Evolutionary conservation across 1,140 invertebrate species (phyloP).

Genomic region (Globodera rostochiensis): DNA sequence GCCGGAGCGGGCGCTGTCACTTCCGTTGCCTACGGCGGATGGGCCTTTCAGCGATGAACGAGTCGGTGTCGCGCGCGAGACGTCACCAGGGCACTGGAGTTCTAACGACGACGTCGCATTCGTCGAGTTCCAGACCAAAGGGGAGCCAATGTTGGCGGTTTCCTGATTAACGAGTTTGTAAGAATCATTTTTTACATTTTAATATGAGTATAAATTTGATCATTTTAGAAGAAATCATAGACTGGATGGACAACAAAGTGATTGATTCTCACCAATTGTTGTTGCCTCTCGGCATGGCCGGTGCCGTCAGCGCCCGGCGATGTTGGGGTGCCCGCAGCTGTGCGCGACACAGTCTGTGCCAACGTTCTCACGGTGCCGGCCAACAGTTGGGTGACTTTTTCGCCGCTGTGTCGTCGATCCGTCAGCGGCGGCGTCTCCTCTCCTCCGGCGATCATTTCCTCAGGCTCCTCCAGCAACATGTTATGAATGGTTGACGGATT

Average conservation of each 20-base stretch:
- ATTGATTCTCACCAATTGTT: background rate
- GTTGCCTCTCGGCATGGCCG: background rate
- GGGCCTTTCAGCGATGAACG: slow-evolving; percentile 14
- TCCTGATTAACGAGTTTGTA: background rate
- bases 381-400: slow-evolving; percentile 25
- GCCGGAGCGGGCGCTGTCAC: no score
- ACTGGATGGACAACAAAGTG: background rate
- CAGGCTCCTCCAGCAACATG: slow-evolving; percentile 30
- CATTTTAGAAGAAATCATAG: background rate
- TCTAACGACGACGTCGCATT: background rate
- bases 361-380: slow-evolving; percentile 52
- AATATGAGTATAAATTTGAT: background rate
- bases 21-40: background rate
- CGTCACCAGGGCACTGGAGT: background rate
- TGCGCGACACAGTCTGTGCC: slow-evolving; percentile 50
- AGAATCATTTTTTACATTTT: no score
- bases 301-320: background rate
- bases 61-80: background rate
- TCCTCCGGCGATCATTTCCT: background rate
- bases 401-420: slow-evolving; percentile 16
- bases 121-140: background rate
- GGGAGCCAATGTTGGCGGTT: background rate
- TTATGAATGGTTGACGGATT: slow-evolving; percentile 35
- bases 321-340: slow-evolving; percentile 12
- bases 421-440: background rate